A percentile compares a stretch with the other conserved stretches of the same genome.
phyloP scores from a whole-genome alignment of 2,113 vertebrate species.

The Clarias macrocephalus region DNA sequence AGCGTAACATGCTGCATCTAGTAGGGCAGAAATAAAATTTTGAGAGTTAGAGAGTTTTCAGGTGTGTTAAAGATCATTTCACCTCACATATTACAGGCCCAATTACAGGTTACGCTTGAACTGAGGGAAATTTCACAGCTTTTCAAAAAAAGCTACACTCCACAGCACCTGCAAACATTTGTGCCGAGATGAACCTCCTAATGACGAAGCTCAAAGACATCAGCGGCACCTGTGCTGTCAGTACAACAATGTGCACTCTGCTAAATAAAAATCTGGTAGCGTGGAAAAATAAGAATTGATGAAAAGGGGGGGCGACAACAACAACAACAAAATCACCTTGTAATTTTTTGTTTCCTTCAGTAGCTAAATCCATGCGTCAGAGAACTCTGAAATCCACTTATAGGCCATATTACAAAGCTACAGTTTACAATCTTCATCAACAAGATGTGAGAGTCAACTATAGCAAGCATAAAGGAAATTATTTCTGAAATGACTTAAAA shows the following conservation, averaged over 20 bases:
- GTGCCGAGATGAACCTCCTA: slow-evolving; percentile 7
- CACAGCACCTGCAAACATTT: slow-evolving; percentile 20
- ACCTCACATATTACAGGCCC: slow-evolving; percentile 17
- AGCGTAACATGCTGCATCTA: slow-evolving; percentile 27
- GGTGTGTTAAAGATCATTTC: slow-evolving; percentile 15
- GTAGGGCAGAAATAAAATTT: slow-evolving; percentile 13
- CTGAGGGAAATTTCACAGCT: background rate
- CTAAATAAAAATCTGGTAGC: background rate
- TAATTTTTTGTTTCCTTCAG: background rate
- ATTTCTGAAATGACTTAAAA: slow-evolving; percentile 4
- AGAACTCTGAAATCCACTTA: background rate
- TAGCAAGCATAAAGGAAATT: background rate
- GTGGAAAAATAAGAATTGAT: slow-evolving; percentile 1
- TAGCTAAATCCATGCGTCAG: background rate
- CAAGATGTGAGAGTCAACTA: background rate
- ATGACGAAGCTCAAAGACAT: slow-evolving; percentile 17
- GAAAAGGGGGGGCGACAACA: background rate
- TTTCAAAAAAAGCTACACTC: slow-evolving; percentile 26
- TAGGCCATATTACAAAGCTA: background rate
- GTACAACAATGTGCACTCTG: background rate
- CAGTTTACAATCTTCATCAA: background rate
- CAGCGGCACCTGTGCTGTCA: slow-evolving; percentile 1
- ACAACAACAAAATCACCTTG: background rate
- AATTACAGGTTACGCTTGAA: slow-evolving; percentile 18
- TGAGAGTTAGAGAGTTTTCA: slow-evolving; percentile 26